phyloP scores from a whole-genome alignment of 2,888 invertebrate species.

The Drosophila villosipedis region DNA sequence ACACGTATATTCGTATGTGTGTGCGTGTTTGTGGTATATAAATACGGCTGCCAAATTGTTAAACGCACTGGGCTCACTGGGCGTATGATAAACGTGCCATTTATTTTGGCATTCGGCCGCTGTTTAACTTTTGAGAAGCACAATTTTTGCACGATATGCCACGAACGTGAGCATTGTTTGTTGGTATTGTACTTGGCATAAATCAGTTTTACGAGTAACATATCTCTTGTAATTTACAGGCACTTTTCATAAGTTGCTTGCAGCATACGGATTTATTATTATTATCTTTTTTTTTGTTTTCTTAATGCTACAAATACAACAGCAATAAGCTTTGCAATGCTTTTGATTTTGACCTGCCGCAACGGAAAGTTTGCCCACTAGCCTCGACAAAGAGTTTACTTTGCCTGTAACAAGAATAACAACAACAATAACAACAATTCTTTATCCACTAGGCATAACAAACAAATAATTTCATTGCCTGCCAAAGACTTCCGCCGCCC shows the following conservation, averaged over 20 bases:
- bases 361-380: slow-evolving; percentile 53
- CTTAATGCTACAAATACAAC: slow-evolving; percentile 5
- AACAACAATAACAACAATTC: slow-evolving; percentile 25
- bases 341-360: slow-evolving; percentile 68
- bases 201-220: slow-evolving; percentile 63
- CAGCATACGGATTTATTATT: slow-evolving; percentile 25
- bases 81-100: slow-evolving; percentile 80
- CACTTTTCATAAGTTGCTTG: slow-evolving; percentile 38
- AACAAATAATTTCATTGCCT: slow-evolving; percentile 66
- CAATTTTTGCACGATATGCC: slow-evolving; percentile 53
- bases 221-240: slow-evolving; percentile 62
- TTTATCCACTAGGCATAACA: slow-evolving; percentile 31
- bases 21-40: slow-evolving; percentile 60
- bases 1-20: slow-evolving; percentile 5
- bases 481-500: slow-evolving; percentile 70
- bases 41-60: slow-evolving; percentile 76
- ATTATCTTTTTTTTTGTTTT: slow-evolving; percentile 10
- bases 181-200: slow-evolving; percentile 43
- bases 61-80: slow-evolving; percentile 74
- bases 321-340: slow-evolving; percentile 18
- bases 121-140: slow-evolving; percentile 55
- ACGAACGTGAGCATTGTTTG: slow-evolving; percentile 48
- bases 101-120: slow-evolving; percentile 67
- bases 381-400: slow-evolving; percentile 33
- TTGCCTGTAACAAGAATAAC: slow-evolving; percentile 16